Base-by-base conservation (phyloP, 2,888 invertebrate genomes). In the Stictocephala bisonia region DNA sequence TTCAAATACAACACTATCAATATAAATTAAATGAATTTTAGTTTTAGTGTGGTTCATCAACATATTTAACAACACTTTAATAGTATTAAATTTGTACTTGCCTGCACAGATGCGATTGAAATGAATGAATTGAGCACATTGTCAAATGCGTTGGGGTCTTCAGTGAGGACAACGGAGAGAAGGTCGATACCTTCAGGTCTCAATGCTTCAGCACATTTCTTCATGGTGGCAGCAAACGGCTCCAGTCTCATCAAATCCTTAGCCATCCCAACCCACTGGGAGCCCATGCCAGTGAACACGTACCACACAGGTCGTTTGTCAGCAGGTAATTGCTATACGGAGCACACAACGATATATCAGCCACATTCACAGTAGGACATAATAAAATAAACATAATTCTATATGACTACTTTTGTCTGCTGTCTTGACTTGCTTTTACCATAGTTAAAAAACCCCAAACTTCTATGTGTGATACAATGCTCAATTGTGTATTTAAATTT, bases 191-290 rank as follows among this genome's bases (percentile, higher is more conserved):
- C 93, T 83, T 92, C 91, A 26, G 92, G 90, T 77, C 90, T 88
- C 40, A 99, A 86, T 13, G 91, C 90, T 58, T 90, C 90, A 4
- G 94, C 91, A 77, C 93, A 92, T 75, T 77, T 79, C n/a, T 77
- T 72, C 78, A 99, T 89, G 73, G 94, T 92, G 70, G 89, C 88
- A 76, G 90, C 90, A 86, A 98, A 98, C 0, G 87, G 85, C 69
- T 95, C 94, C 76, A 99, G 86, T 76, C 87, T 85, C 90, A 98
- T 91, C 78, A 99, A 87, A 74, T 92, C 89, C 82, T 91, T 91
- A 13, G 92, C 97, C 98, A 99, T 99, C 80, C 95, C 96, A 58
- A 93, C 88, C 98, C 98, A 99, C 85, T 99, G 99, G 48, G 95
- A 93, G 13, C 99, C 99, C 99, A 99, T 99, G 74, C 99, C 99